Percentiles rank a stretch among this genome's conserved stretches.
Evolutionary conservation across 1,140 invertebrate genomes (phyloP).

Genomic region (Sesamia nonagrioides): DNA sequence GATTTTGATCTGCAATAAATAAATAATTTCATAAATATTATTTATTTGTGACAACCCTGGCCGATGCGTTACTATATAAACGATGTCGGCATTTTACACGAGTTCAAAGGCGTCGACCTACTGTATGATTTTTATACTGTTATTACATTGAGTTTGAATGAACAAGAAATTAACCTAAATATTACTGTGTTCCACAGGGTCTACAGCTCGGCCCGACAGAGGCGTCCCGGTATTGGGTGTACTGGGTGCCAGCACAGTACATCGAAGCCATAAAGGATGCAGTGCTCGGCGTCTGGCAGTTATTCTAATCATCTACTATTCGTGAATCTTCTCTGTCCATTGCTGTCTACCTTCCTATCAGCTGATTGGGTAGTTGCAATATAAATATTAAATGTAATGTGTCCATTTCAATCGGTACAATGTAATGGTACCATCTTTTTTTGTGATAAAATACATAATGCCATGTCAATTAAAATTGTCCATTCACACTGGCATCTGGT

Average conservation of each 20-base stretch:
- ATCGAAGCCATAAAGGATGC: slow-evolving; percentile 97
- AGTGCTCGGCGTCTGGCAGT: slow-evolving; percentile 96
- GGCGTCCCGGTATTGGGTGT: slow-evolving; percentile 97
- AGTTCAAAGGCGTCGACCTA: too few species aligned
- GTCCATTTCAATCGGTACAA: slow-evolving; percentile 65
- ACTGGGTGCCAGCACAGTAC: slow-evolving; percentile 98
- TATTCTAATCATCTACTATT: slow-evolving; percentile 88
- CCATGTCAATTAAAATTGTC: slow-evolving; percentile 85
- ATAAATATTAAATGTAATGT: slow-evolving; percentile 63
- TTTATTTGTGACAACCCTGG: too few species aligned
- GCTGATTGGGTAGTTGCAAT: slow-evolving; percentile 81
- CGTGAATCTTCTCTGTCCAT: slow-evolving; percentile 57
- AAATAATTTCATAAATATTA: too few species aligned
- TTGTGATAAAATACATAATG: slow-evolving; percentile 79
- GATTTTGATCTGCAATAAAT: too few species aligned
- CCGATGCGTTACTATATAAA: too few species aligned
- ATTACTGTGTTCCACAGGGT: slow-evolving; percentile 87
- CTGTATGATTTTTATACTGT: too few species aligned
- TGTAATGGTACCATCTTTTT: slow-evolving; percentile 71
- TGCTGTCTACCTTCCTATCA: slow-evolving; percentile 69
- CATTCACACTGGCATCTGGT: slow-evolving; percentile 83
- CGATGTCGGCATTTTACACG: too few species aligned
- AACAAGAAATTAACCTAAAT: not conserved
- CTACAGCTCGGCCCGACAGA: slow-evolving; percentile 96
- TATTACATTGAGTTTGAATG: not conserved